Evolutionary conservation across 2,113 vertebrate species (phyloP), one percentile per base, ranked within the genome.

Genomic region (Neotragus moschatus): DNA sequence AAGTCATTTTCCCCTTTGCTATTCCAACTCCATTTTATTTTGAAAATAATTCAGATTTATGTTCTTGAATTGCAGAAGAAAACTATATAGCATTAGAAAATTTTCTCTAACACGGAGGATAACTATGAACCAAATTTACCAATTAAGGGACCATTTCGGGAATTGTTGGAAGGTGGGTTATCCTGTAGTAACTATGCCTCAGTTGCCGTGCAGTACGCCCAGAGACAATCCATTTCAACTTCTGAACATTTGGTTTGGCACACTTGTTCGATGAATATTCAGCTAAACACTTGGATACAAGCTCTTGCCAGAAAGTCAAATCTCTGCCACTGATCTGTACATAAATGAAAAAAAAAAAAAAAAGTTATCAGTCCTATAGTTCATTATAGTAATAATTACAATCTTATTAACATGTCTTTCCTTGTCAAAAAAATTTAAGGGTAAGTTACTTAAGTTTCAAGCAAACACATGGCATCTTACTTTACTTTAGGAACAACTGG

Each of bases 171-270:
- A 99, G 99, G 97, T 99, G 99, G 95, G 99, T 92, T 92, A 99
- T 99, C 98, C 99, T 99, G 98, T 99, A 99, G 98, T 99, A 99
- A 98, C 99, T 99, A 70, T 99, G 99, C 98, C 99, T 99, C 84
- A 99, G 97, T 95, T 99, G 99, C 61, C 99, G 98, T 55, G 99
- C 99, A 1, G 99, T 99, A 97, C 99, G 99, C 43, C 99, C 99
- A 7, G 99, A 99, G 92, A 99, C 99, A 73, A 99, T 99, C 99
- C 99, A 99, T 91, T 99, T 99, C 60, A 99, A 97, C 98, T 99
- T 99, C 98, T 99, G 99, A 95, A 98, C 97, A 61, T 99, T 99
- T 6, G 99, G 99, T 98, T 99, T 99, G 90, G 98, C 99, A 98
- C 99, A 99, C 96, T 99, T 99, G 97, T 99, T 99, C 19, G 99